Evolutionary conservation across 2,113 vertebrate genomes (phyloP).

Genomic region (Chaetodon trifascialis): DNA sequence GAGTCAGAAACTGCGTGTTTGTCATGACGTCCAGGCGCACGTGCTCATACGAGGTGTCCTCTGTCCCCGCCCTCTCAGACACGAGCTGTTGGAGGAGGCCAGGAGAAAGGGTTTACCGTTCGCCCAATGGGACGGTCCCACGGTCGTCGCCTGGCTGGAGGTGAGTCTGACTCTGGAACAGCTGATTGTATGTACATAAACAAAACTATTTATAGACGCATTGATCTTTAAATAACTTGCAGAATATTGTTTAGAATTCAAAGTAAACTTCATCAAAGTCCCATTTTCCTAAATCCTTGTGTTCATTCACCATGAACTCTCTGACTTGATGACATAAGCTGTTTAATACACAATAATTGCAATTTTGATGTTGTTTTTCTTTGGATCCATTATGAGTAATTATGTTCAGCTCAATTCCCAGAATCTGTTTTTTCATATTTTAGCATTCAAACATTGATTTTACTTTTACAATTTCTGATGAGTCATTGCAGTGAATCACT

Average conservation of each 20-base stretch:
- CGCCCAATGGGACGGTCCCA: constrained; percentile 98
- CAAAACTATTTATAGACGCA: not conserved
- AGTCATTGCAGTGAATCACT: constrained; percentile 14
- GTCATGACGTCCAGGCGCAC: not conserved
- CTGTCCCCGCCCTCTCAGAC: constrained; percentile 83
- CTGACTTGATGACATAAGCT: not conserved
- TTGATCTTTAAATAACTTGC: not conserved
- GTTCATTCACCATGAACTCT: not conserved
- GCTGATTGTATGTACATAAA: not conserved
- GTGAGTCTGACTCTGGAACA: constrained; percentile 69
- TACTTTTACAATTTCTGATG: not conserved
- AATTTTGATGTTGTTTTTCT: not conserved
- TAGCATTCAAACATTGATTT: no score
- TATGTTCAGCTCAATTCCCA: not conserved
- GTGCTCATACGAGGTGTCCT: constrained; percentile 48
- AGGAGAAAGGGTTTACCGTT: constrained; percentile 98
- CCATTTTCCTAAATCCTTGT: no score
- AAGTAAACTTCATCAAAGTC: not conserved
- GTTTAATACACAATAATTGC: not conserved
- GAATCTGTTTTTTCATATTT: not conserved
- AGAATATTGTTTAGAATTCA: not conserved
- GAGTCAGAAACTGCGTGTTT: constrained; percentile 41
- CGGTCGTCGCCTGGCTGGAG: constrained; percentile 97
- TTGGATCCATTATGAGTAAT: not conserved
- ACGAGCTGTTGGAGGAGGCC: constrained; percentile 98